Evolutionary conservation across 2,888 invertebrate genomes (phyloP), one percentile per base, ranked within the genome.

Genomic region (Rhyacophila evoluta): DNA sequence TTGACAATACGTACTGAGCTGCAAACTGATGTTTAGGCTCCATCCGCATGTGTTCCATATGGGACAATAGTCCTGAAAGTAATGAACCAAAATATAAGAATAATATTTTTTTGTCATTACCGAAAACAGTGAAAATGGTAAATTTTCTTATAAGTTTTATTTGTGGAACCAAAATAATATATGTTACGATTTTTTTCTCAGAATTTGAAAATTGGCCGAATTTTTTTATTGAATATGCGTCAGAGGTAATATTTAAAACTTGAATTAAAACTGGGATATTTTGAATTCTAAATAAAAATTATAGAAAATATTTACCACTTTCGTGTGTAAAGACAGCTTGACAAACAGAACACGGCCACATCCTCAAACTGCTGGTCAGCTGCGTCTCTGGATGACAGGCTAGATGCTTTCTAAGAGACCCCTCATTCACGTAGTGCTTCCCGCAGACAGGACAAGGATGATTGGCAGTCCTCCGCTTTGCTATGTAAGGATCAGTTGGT

Each of bases 41-140:
- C 97, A 97, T 97, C 85, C 97, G 92, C 97, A 97, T 97, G 86
- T 97, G 97, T 85, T 97, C 97, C 97, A 97, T 97, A 86, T 97
- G 97, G 79, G 95, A 95, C 79, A 97, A 91, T 33, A 97, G 92
- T 85, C 97, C 97, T 97, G 89, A 29, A 91, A 89, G 83, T 67
- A 80, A 74, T 70, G 5, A 72, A 39, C 12, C 15, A 28, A 5
- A 29, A 28, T 28, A 28, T 25, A 37, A 27, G 12, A 3, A 72
- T 28, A 33, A 33, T 6, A 6, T 33, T 33, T 25, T 6, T 55
- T 19, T 25, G 55, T 19, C 55, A 19, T 55, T 55, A 10, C 15
- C 10, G 19, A 19, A 55, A 25, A 55, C 55, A 19, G 25, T 55
- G 55, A 55, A 55, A 55, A 55, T 55, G 55, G 55, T 55, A 55